Evolutionary conservation across 1,140 invertebrate species (phyloP), one percentile per base, ranked within the genome.

Genomic region (Venturia canescens): DNA sequence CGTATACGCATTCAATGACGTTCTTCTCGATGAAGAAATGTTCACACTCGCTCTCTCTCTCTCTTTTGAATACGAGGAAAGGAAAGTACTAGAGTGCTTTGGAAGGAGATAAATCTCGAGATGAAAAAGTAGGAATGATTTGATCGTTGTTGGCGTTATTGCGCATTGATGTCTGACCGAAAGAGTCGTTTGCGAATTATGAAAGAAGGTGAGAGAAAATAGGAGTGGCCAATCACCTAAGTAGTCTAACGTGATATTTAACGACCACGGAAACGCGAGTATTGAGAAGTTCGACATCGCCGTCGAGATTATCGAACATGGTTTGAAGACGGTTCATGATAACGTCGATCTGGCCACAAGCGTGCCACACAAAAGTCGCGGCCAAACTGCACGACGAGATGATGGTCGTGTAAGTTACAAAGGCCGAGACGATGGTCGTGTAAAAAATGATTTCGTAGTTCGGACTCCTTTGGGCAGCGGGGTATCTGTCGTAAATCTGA

Each of bases 261-360:
- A 53, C 7, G n/a, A 53, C 18, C 16, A 53, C 1, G 18, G 50
- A 53, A 18, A 72, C 4, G n/a, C 66, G 16, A 15, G 13, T 18
- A 23, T 53, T 53, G 16, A 44, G 38, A 44, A 44, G 38, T 44
- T 44, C 7, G 38, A 44, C 13, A 18, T 53, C 9, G 48, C n/a
- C 16, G 21, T 38, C 27, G 38, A 15, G 23, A 16, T 44, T 15
- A 57, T 50, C 71, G 0, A 79, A n/a, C 15, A 82, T 15, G 53
- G 16, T 23, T 18, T 80, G 11, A 2, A 83, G n/a, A 27, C 23
- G 44, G 1, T 1, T 21, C 53, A 82, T 78, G 4, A 83, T 27
- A 48, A 80, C 78, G 31, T 80, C 38, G 31, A 78, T 60, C 31
- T 83, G 82, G 11, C 82, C 82, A 67, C 82, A 83, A 26, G 72